Evolutionary conservation across 2,113 vertebrate genomes (phyloP), one percentile per base, ranked within the genome.

Genomic region (Stigmatopora nigra): DNA sequence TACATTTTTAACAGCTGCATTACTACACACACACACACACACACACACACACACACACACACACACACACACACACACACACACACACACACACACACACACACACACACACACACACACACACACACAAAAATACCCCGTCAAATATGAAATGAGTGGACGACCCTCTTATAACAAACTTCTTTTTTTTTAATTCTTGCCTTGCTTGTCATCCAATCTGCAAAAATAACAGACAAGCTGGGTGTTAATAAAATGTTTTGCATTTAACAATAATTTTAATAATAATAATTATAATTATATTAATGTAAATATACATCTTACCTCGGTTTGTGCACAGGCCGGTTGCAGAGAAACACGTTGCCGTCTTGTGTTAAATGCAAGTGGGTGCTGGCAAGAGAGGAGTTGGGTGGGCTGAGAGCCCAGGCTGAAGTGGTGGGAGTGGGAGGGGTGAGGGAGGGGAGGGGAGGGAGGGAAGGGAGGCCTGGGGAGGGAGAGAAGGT

Each of bases 361-460:
- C 88, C 86, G 83, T 88, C 90, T 58, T 36, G 56, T 17, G 91
- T 92, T 93, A 93, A 93, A 83, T 78, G 71, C 79, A 79, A 74
- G 82, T 77, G 60, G 86, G 81, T 82, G 74, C 82, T 84, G 86
- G 86, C 88, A 80, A 85, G 80, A 87, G 76, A 77, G 75, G 80
- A 76, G 80, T 65, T 83, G 76, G 76, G 53, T 56, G 65, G 80
- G 67, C 48, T 59, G 67, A 79, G 67, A 47, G 72, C 55, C 22
- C 63, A 45, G 46, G 65, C 16, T 68, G 74, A 16, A 38, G 65
- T 77, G 75, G 76, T 45, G n/a, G n/a, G n/a, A 80, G 49, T 76
- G 61, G 56, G 84, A 82, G 69, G 25, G 35, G 75, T 75, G 75
- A 35, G 68, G 35, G 75, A 76, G 75, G 35, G 68, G 52, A 48